Conservation (phyloP, 2,113 vertebrate genomes). For the Sapayoa aenigma region DNA sequence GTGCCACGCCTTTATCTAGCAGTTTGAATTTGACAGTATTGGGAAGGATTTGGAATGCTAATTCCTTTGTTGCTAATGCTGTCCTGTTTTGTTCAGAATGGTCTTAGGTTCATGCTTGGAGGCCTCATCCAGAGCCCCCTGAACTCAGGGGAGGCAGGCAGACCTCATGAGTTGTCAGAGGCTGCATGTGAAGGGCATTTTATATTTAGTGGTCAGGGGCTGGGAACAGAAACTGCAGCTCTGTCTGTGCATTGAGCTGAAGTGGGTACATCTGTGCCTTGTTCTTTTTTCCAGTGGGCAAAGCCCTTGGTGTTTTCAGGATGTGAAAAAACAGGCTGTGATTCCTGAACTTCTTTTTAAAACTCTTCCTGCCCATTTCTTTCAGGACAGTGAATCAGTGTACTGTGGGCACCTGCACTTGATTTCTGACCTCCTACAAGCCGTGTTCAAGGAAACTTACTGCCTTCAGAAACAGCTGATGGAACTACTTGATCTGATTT, state of each 20-base stretch:
- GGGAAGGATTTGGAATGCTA: neutral
- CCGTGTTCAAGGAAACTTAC: slow-evolving; percentile 90
- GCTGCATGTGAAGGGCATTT: neutral
- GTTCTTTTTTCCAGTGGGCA: neutral
- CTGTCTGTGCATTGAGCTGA: neutral
- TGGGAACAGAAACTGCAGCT: neutral
- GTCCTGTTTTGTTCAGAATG: neutral
- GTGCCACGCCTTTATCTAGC: neutral
- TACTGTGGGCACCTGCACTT: slow-evolving; percentile 88
- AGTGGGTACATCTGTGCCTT: neutral
- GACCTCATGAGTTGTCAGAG: neutral
- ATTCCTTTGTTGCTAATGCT: neutral
- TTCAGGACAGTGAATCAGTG: slow-evolving; percentile 87
- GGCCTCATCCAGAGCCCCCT: neutral
- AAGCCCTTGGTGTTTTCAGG: neutral
- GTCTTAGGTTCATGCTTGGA: neutral
- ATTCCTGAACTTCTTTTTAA: neutral
- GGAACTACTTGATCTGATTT: slow-evolving; percentile 85
- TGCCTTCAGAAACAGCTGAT: slow-evolving; percentile 89
- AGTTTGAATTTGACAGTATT: neutral
- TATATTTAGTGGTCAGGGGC: neutral
- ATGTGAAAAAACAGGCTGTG: neutral
- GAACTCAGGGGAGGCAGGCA: neutral
- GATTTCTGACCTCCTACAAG: slow-evolving; percentile 89
- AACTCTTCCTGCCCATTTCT: neutral